Percentiles rank a stretch among this genome's conserved stretches.
phyloP scores from a whole-genome alignment of 2,113 vertebrate species.

The Parotia lawesii region DNA sequence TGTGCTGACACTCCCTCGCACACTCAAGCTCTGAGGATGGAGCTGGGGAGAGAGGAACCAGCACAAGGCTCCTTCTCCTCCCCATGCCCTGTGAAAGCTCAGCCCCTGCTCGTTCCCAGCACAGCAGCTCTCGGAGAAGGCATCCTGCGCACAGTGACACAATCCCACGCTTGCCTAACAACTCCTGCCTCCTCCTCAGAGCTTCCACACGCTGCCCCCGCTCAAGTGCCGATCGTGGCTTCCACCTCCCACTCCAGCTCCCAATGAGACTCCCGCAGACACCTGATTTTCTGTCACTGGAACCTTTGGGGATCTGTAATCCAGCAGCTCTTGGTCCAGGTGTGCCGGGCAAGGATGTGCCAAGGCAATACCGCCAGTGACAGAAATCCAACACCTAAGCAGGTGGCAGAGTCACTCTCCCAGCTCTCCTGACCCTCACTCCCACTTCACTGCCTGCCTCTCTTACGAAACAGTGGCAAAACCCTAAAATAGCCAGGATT shows the following conservation, averaged over 20 bases:
- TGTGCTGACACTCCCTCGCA: fast-evolving
- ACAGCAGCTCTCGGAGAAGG: not conserved
- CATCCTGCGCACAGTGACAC: not conserved
- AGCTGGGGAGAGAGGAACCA: not conserved
- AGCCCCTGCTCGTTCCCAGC: not conserved
- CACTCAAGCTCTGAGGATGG: not conserved
- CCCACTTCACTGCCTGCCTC: not conserved
- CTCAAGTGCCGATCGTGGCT: not conserved
- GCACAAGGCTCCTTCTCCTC: not conserved
- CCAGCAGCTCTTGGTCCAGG: not conserved
- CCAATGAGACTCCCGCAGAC: fast-evolving
- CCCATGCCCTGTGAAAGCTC: not conserved
- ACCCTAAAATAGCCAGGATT: not conserved
- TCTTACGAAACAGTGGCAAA: not conserved
- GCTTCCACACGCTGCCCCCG: not conserved
- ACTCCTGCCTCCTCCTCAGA: slow-evolving; percentile 20
- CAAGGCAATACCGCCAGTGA: not conserved
- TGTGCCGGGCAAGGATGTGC: not conserved
- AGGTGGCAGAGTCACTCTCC: not conserved
- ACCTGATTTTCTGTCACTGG: fast-evolving
- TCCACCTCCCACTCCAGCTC: not conserved
- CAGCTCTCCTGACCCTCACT: not conserved
- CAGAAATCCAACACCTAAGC: not conserved
- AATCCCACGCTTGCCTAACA: slow-evolving; percentile 1
- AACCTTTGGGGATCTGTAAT: not conserved